phyloP scores from a whole-genome alignment of 2,888 invertebrate species.

The Metacarcinus magister region DNA sequence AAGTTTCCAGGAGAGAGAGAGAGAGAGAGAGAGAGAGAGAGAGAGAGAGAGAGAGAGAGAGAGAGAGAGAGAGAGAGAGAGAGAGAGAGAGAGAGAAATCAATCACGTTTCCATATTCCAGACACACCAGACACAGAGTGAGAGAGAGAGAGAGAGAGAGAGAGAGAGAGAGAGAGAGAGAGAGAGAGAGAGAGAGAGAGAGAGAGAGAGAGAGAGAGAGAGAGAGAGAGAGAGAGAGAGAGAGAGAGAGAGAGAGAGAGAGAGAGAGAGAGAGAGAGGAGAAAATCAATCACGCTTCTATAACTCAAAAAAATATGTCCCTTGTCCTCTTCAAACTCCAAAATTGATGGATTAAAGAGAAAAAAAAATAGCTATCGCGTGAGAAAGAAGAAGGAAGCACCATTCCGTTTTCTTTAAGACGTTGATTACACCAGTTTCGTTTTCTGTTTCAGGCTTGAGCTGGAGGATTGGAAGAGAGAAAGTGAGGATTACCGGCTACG shows the following conservation, averaged over 20 bases:
- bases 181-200: conserved; percentile 26
- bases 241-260: not conserved
- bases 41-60: conserved; percentile 26
- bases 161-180: conserved; percentile 19
- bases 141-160: conserved; percentile 28
- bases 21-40: not conserved
- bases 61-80: conserved; percentile 4
- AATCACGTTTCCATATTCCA: too few relatives aligned
- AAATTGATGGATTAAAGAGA: not conserved
- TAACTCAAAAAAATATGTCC: not conserved
- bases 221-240: not conserved
- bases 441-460: conserved; percentile 64
- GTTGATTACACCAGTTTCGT: not conserved
- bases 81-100: not conserved
- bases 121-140: not conserved
- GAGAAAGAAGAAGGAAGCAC: not conserved
- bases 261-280: too few relatives aligned
- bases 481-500: conserved; percentile 52
- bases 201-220: not conserved
- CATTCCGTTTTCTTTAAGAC: conserved; percentile 9
- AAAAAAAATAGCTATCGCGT: not conserved
- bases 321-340: not conserved
- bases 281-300: not conserved
- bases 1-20: not conserved
- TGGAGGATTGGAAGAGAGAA: conserved; percentile 55